Percentiles rank a stretch among this genome's conserved stretches.
phyloP scores from a whole-genome alignment of 1,140 invertebrate genomes.

The Bombus waltoni region DNA sequence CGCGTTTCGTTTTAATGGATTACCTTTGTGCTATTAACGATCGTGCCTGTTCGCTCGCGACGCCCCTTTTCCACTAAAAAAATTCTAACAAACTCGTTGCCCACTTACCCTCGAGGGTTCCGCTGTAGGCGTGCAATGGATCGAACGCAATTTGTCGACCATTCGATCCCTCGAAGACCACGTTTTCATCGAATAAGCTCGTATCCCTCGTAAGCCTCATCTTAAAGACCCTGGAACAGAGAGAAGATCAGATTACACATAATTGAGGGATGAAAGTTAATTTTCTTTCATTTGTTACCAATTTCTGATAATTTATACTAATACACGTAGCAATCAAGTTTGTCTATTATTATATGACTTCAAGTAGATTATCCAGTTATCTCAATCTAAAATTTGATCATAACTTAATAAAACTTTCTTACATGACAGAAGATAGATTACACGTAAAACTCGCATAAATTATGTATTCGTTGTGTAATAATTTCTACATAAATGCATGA shows the following conservation, averaged over 20 bases:
- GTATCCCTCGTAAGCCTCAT: conserved; percentile 66
- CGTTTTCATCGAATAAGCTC: conserved; percentile 58
- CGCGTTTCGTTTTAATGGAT: conserved; percentile 23
- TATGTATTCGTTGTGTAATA: no score
- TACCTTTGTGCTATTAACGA: neutral
- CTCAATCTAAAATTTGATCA: no score
- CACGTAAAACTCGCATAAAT: no score
- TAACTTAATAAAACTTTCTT: no score
- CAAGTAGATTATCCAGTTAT: no score
- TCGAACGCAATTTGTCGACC: conserved; percentile 64
- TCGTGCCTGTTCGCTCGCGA: neutral
- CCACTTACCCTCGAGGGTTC: conserved; percentile 67
- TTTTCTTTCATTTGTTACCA: neutral
- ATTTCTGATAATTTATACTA: neutral
- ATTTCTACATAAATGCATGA: no score
- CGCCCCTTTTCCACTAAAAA: neutral
- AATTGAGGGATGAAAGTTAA: neutral
- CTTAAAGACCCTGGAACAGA: conserved; percentile 64
- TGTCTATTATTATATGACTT: no score
- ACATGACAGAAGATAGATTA: no score
- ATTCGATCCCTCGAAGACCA: conserved; percentile 65
- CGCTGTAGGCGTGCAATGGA: conserved; percentile 62
- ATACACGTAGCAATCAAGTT: no score
- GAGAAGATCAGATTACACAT: neutral
- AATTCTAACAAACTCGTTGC: neutral